phyloP scores from a whole-genome alignment of 2,797 vertebrate genomes.

The Gymnocypris eckloni region DNA sequence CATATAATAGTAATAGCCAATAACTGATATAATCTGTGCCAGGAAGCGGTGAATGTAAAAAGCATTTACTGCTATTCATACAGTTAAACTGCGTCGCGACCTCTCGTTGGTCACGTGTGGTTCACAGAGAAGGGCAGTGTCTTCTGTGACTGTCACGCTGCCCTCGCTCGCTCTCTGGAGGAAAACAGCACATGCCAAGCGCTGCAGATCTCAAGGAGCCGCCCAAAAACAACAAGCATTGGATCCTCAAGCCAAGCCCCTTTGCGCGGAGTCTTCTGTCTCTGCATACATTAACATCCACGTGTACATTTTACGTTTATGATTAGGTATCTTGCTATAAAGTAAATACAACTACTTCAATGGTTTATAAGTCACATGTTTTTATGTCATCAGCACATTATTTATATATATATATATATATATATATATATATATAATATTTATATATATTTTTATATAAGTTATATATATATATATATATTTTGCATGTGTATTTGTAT shows the following conservation, averaged over 20 bases:
- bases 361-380: not conserved
- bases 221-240: constrained; percentile 16
- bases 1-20: not conserved
- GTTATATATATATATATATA: too few species aligned
- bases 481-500: not conserved
- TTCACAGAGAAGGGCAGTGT: not conserved
- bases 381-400: not conserved
- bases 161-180: constrained; percentile 1
- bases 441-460: too few species aligned
- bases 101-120: not conserved
- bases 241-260: constrained; percentile 19
- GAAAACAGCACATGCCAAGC: constrained; percentile 14
- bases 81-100: not conserved
- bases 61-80: not conserved
- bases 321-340: not conserved
- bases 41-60: not conserved
- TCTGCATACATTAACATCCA: constrained; percentile 3
- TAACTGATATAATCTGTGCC: not conserved
- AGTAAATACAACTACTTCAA: not conserved
- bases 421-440: too few species aligned
- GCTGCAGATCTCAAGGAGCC: constrained; percentile 20
- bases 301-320: not conserved
- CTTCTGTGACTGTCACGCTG: not conserved
- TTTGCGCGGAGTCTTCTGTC: constrained; percentile 1
- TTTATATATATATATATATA: not conserved